These are phyloP conservation scores for Schlechtendalia chinensis DNA, from an alignment of 1,140 invertebrate genomes.

Conservation along the genomic window DNA sequence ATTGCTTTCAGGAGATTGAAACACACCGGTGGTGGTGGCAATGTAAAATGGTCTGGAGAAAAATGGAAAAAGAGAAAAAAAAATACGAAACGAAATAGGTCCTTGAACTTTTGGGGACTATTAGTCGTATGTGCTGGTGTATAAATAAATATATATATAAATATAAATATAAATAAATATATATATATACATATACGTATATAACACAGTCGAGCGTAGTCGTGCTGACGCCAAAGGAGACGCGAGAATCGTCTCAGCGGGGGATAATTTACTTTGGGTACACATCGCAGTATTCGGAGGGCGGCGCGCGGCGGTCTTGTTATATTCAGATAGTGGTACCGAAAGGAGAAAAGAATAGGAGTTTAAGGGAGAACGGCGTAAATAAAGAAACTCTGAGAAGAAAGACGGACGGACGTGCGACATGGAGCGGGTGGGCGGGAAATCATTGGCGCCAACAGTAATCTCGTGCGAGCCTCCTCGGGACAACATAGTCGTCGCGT, in stretches of 20 bases:
- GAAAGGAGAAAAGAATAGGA: constrained; percentile 16
- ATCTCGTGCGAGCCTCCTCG: constrained; percentile 34
- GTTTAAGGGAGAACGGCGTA: constrained; percentile 9
- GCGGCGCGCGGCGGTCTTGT: not conserved
- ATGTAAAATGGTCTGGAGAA: not conserved
- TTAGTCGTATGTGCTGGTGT: not conserved
- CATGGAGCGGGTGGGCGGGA: not conserved
- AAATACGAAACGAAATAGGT: not conserved
- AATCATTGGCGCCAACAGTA: constrained; percentile 47
- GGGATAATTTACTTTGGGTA: constrained; percentile 45
- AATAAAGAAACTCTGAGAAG: constrained; percentile 1
- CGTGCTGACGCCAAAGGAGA: constrained; percentile 14
- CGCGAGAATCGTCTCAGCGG: constrained; percentile 22
- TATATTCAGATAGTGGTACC: constrained; percentile 17
- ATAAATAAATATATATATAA: not conserved
- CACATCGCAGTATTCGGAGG: not conserved
- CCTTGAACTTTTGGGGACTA: not conserved
- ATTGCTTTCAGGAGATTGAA: constrained; percentile 6
- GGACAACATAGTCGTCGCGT: not conserved
- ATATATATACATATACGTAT: not conserved
- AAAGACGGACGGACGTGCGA: not conserved
- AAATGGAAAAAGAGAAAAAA: too few species aligned
- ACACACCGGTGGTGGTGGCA: not conserved
- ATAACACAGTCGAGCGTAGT: not conserved
- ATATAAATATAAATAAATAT: not conserved